phyloP scores from a whole-genome alignment of 2,888 invertebrate species.

The Homarus gammarus region DNA sequence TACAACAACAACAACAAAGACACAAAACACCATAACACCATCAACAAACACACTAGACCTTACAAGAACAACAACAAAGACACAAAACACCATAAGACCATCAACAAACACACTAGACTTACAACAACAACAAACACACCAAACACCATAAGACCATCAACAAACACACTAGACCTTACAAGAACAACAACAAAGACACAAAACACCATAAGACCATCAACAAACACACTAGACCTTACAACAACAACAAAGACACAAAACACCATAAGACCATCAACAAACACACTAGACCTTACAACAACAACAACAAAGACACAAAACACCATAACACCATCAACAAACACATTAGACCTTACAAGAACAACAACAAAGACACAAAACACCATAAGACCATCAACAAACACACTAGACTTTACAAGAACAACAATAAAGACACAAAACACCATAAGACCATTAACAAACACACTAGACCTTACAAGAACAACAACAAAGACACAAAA shows the following conservation, averaged over 20 bases:
- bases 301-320: slow-evolving; percentile 12
- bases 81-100: too few species aligned
- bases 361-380: too few species aligned
- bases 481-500: not conserved
- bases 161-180: not conserved
- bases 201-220: not conserved
- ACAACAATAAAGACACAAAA: slow-evolving; percentile 17
- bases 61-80: too few species aligned
- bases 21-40: too few species aligned
- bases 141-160: not conserved
- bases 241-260: too few species aligned
- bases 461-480: not conserved
- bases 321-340: not conserved
- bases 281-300: not conserved
- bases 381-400: not conserved
- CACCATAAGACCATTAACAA: not conserved
- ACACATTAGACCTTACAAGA: too few species aligned
- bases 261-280: not conserved
- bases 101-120: too few species aligned
- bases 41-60: too few species aligned
- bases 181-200: slow-evolving; percentile 5
- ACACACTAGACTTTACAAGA: not conserved
- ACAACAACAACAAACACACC: too few species aligned
- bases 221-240: too few species aligned
- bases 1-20: too few species aligned